Conservation (phyloP, 2,113 vertebrate genomes). For the Halcyon malimbica region DNA sequence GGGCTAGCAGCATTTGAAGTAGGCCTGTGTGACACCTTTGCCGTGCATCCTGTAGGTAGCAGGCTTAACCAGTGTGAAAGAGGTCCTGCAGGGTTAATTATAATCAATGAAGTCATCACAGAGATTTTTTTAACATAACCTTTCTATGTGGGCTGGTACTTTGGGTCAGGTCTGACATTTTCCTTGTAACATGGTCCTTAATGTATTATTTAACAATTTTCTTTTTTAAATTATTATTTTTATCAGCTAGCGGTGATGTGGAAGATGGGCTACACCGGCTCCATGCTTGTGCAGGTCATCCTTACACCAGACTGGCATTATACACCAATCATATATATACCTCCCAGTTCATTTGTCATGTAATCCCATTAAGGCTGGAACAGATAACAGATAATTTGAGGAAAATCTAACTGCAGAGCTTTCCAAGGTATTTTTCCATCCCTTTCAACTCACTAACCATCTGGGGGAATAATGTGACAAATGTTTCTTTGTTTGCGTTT, state of each 20-base stretch:
- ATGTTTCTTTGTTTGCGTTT: neutral
- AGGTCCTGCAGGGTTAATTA: neutral
- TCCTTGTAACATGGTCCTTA: neutral
- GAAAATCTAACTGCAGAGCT: neutral
- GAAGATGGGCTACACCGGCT: neutral
- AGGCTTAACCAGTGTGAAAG: neutral
- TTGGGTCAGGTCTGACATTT: neutral
- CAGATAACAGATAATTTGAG: neutral
- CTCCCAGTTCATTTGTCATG: neutral
- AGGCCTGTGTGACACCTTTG: neutral
- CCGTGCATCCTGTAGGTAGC: neutral
- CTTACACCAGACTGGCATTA: neutral
- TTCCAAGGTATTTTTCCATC: neutral
- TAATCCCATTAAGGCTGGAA: neutral
- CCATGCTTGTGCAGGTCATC: neutral
- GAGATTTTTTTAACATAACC: neutral
- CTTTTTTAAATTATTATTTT: neutral
- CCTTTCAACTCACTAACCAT: neutral
- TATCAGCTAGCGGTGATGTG: neutral
- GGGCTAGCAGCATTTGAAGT: neutral
- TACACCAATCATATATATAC: rapidly evolving
- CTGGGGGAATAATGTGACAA: neutral
- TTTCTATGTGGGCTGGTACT: neutral
- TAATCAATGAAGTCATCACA: neutral
- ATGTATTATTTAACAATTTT: neutral